Conservation (phyloP, 2,113 vertebrate genomes). For the Cebidichthys violaceus region DNA sequence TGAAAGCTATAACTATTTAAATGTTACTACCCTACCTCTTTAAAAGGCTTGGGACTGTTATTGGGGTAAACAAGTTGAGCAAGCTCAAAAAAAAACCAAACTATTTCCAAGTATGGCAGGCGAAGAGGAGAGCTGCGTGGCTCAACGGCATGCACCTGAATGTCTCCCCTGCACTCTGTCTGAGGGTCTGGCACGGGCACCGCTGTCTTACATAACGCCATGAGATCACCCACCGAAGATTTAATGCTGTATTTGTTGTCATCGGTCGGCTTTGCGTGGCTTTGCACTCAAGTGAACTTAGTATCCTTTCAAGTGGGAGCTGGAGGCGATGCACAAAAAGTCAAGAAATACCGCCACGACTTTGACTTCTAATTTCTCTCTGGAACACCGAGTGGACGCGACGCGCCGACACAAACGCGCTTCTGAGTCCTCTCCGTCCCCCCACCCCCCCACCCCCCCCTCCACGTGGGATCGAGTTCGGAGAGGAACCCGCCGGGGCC, state of each 20-base stretch:
- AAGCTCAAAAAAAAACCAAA: conserved; percentile 31
- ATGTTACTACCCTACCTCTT: conserved; percentile 13
- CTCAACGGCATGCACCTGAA: conserved; percentile 71
- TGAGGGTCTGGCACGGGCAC: conserved; percentile 56
- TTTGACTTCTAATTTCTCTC: conserved; percentile 35
- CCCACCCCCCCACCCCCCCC: no score
- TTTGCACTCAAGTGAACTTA: conserved; percentile 42
- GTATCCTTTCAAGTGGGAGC: conserved; percentile 22
- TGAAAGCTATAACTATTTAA: conserved; percentile 28
- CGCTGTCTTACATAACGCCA: conserved; percentile 68
- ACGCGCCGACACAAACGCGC: conserved; percentile 41
- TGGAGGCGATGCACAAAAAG: conserved; percentile 27
- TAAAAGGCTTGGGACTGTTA: conserved; percentile 30
- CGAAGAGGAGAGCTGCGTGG: conserved; percentile 62
- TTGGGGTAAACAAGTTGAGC: conserved; percentile 50
- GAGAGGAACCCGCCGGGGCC: conserved; percentile 35
- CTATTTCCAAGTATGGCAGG: conserved; percentile 70
- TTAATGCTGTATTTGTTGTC: conserved; percentile 65
- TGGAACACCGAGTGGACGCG: conserved; percentile 24
- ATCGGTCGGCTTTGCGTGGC: conserved; percentile 31
- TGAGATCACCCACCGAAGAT: conserved; percentile 66
- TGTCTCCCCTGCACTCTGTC: conserved; percentile 58
- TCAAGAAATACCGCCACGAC: conserved; percentile 30
- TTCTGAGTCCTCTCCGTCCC: conserved; percentile 51
- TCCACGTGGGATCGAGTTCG: conserved; percentile 24